These are phyloP conservation scores for Lamellibrachia luymesi DNA, from an alignment of 1,140 invertebrate genomes.

Conservation along the genomic window DNA sequence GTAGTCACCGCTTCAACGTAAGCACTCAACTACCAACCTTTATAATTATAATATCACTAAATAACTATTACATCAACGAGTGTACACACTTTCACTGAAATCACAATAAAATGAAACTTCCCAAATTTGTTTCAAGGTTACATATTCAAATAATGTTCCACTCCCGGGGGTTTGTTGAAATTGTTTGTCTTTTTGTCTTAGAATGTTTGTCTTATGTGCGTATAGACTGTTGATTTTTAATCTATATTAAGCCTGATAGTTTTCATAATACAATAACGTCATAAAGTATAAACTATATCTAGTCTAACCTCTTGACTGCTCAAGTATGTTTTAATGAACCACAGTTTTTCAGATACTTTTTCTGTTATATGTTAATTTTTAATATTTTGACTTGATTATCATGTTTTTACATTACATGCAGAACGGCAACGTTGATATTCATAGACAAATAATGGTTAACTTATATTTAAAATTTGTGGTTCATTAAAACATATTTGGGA, in stretches of 20 bases:
- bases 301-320: not conserved
- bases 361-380: not conserved
- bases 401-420: too few species aligned
- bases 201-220: not conserved
- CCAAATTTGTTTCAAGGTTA: too few species aligned
- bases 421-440: too few species aligned
- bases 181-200: not conserved
- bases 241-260: not conserved
- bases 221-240: not conserved
- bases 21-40: not conserved
- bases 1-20: constrained; percentile 24
- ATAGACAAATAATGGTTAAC: too few species aligned
- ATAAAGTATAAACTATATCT: not conserved
- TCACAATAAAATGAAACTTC: too few species aligned
- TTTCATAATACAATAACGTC: not conserved
- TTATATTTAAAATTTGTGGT: too few species aligned
- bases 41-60: not conserved
- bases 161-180: not conserved
- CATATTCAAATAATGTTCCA: not conserved
- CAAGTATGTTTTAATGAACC: not conserved
- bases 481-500: too few species aligned
- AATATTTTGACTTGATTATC: too few species aligned
- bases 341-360: not conserved
- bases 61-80: not conserved
- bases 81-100: too few species aligned